Evolutionary conservation across 2,797 vertebrate species (phyloP).

Genomic region (Xenops minutus): DNA sequence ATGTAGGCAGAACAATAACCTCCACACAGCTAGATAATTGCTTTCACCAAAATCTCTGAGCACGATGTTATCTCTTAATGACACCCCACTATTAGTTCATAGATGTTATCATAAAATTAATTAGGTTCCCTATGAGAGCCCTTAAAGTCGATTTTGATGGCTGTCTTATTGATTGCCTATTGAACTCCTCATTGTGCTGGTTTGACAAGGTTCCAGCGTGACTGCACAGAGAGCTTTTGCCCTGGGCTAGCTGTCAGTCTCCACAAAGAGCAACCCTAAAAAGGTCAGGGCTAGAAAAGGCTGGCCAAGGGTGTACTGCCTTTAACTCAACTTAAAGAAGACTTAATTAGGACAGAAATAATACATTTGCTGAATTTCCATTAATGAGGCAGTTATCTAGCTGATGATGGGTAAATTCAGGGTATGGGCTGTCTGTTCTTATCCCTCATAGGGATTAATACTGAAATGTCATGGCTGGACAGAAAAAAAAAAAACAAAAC

Average conservation of each 20-base stretch:
- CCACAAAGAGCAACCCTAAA: not conserved
- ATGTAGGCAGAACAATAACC: slow-evolving; percentile 16
- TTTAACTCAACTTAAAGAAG: not conserved
- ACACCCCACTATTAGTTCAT: not conserved
- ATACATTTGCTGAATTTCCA: not conserved
- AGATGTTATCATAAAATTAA: slow-evolving; percentile 53
- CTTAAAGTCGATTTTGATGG: slow-evolving; percentile 10
- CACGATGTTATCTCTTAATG: not conserved
- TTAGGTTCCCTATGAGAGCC: not conserved
- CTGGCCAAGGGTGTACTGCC: not conserved
- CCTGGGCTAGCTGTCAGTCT: slow-evolving; percentile 16
- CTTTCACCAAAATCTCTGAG: not conserved
- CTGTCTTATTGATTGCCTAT: slow-evolving; percentile 31
- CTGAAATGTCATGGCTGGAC: not conserved
- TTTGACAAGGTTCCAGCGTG: not conserved
- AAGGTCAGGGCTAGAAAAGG: slow-evolving; percentile 5
- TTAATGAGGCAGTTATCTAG: not conserved
- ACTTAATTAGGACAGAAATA: not conserved
- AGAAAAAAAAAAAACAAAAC: not conserved
- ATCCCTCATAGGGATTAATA: not conserved
- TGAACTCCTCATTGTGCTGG: slow-evolving; percentile 10
- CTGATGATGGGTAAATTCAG: not conserved
- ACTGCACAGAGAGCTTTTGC: not conserved
- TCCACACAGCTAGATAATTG: not conserved
- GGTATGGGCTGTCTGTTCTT: not conserved